Evolutionary conservation across 2,797 vertebrate species (phyloP).

Genomic region (Enteromius mattozi): DNA sequence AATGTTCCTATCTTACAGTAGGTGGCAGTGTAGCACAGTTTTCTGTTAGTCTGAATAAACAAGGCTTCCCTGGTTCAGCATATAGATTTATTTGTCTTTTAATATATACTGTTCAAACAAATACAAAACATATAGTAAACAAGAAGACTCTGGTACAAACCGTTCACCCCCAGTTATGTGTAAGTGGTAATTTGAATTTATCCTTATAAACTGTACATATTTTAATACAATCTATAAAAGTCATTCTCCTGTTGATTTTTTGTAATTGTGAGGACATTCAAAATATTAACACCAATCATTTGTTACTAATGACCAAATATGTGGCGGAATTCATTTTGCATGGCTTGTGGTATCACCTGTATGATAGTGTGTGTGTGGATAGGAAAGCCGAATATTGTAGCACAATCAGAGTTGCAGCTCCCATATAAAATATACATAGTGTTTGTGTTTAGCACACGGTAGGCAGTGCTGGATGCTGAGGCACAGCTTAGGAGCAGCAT

Average conservation of each 20-base stretch:
- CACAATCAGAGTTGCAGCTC: slow-evolving; percentile 17
- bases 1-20: not conserved
- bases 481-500: slow-evolving; percentile 32
- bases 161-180: slow-evolving; percentile 4
- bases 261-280: slow-evolving; percentile 32
- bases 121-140: slow-evolving; percentile 57
- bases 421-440: slow-evolving; percentile 10
- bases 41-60: not conserved
- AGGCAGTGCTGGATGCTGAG: slow-evolving; percentile 17
- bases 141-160: slow-evolving; percentile 48
- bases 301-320: slow-evolving; percentile 29
- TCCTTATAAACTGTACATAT: not conserved
- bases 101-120: slow-evolving; percentile 55
- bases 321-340: slow-evolving; percentile 8
- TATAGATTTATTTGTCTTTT: slow-evolving; percentile 55
- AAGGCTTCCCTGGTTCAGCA: slow-evolving; percentile 17
- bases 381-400: not conserved
- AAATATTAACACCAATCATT: slow-evolving; percentile 46
- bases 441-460: slow-evolving; percentile 8
- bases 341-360: slow-evolving; percentile 1
- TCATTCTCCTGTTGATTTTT: not conserved
- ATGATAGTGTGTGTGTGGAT: not conserved
- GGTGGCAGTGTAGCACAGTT: slow-evolving; percentile 20
- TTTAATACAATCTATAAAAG: slow-evolving; percentile 28
- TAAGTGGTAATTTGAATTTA: not conserved